Evolutionary conservation across 2,113 vertebrate species (phyloP).

Genomic region (Grantiella picta): DNA sequence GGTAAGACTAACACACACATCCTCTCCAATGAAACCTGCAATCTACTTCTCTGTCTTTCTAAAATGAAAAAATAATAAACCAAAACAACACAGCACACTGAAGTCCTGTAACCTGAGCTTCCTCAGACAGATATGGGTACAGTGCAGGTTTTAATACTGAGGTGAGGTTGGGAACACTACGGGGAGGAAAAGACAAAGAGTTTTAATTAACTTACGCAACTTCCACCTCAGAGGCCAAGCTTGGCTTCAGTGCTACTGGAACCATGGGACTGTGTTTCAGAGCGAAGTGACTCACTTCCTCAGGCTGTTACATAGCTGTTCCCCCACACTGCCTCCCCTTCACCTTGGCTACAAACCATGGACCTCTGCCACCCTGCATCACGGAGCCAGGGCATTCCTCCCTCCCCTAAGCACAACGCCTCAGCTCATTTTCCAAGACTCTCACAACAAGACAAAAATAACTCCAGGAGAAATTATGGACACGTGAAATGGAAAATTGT

Average conservation of each 20-base stretch:
- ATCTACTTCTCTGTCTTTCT: neutral
- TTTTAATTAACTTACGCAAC: conserved; percentile 49
- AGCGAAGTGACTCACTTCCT: conserved; percentile 61
- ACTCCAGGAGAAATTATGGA: conserved; percentile 1
- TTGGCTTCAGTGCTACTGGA: conserved; percentile 16
- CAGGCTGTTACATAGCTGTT: conserved; percentile 8
- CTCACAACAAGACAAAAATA: conserved; percentile 25
- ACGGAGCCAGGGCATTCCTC: neutral
- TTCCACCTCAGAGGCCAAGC: conserved; percentile 18
- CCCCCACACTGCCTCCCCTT: conserved; percentile 1
- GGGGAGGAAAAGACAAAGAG: neutral
- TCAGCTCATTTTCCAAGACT: conserved; percentile 23
- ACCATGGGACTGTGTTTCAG: conserved; percentile 12
- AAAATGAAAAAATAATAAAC: neutral
- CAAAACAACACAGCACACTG: neutral
- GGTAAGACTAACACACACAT: neutral
- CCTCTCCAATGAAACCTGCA: neutral
- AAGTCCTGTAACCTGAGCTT: neutral
- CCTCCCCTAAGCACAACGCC: neutral
- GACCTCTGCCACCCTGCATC: conserved; percentile 1
- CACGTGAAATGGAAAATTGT: conserved; percentile 21
- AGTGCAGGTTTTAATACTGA: neutral
- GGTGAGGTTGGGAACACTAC: neutral
- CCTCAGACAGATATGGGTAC: neutral
- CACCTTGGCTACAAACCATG: neutral